Conservation (phyloP, 1,140 invertebrate species). For the Aphelinus atriplicis region DNA sequence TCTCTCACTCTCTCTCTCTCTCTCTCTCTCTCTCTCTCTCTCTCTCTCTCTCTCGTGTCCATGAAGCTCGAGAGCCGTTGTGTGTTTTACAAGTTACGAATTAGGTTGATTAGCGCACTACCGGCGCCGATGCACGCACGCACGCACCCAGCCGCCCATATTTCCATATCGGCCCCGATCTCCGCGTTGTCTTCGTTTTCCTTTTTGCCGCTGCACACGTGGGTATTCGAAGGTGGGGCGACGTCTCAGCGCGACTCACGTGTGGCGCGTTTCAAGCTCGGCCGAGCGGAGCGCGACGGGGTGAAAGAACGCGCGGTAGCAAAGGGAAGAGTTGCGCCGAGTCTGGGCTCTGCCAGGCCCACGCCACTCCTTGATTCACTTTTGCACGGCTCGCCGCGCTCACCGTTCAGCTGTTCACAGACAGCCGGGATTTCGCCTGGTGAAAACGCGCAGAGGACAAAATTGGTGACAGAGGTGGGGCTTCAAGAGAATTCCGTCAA, state of each 20-base stretch:
- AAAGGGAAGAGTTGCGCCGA: too few relatives aligned
- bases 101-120: constrained; percentile 64
- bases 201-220: constrained; percentile 32
- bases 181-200: constrained; percentile 43
- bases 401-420: too few relatives aligned
- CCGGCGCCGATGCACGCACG: constrained; percentile 34
- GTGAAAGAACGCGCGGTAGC: too few relatives aligned
- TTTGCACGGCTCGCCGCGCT: too few relatives aligned
- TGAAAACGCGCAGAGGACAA: too few relatives aligned
- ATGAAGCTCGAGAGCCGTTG: constrained; percentile 37
- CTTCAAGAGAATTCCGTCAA: too few relatives aligned
- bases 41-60: not conserved
- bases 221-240: constrained; percentile 36
- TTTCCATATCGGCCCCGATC: constrained; percentile 37
- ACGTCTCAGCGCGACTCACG: constrained; percentile 46
- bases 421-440: too few relatives aligned
- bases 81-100: constrained; percentile 68
- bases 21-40: not conserved
- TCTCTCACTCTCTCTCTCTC: constrained; percentile 27
- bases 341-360: too few relatives aligned
- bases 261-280: constrained; percentile 51
- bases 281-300: constrained; percentile 47
- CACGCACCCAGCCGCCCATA: constrained; percentile 38
- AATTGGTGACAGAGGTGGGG: too few relatives aligned
- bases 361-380: too few relatives aligned